Conservation (phyloP, 2,113 vertebrate species). For the Neotragus pygmaeus region DNA sequence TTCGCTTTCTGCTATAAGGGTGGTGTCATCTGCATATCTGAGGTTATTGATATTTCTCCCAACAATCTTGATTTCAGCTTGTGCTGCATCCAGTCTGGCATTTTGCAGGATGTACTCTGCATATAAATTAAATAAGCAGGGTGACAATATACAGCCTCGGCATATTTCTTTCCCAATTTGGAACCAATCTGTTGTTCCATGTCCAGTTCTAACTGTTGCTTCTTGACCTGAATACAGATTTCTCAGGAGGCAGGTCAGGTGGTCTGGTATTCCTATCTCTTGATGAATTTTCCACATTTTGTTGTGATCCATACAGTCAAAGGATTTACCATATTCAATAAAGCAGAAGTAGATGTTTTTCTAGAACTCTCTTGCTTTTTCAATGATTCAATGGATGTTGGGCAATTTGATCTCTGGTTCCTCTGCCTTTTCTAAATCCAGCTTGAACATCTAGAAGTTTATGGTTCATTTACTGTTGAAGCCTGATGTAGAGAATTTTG, state of each 20-base stretch:
- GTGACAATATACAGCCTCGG: not conserved
- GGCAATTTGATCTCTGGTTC: not conserved
- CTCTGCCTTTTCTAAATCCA: not conserved
- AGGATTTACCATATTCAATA: not conserved
- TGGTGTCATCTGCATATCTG: not conserved
- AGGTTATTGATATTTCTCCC: not conserved
- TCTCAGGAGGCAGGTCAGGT: not conserved
- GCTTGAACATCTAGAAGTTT: not conserved
- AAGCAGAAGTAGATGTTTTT: not conserved
- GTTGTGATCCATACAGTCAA: not conserved
- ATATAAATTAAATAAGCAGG: not conserved
- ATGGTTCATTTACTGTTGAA: not conserved
- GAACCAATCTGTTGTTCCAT: not conserved
- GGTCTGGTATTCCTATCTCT: not conserved
- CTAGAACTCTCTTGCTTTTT: not conserved
- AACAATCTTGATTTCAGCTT: not conserved
- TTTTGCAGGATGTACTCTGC: not conserved
- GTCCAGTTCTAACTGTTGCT: not conserved
- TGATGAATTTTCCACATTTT: not conserved
- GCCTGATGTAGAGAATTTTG: not conserved
- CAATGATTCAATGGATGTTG: not conserved
- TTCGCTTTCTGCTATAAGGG: not conserved
- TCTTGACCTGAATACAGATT: not conserved
- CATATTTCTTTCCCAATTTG: not conserved
- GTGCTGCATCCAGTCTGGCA: not conserved